Evolutionary conservation across 2,113 vertebrate species (phyloP), one percentile per base, ranked within the genome.

Genomic region (Crotalus viridis): DNA sequence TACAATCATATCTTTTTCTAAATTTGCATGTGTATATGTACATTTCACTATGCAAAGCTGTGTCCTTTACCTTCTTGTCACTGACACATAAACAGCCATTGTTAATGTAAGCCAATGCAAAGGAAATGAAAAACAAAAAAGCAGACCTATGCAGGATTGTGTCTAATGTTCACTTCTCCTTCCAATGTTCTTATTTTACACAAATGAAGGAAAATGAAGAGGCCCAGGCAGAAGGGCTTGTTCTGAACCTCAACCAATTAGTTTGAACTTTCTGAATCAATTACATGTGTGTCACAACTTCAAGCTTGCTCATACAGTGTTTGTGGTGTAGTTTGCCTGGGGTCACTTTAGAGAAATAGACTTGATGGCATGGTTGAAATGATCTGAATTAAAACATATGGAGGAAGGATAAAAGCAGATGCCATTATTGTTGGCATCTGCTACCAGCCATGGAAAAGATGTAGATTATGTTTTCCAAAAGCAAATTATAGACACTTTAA

Each of bases 251-350:
- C n/a, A 91, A 52, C 56, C 92, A 95, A 93, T 85, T 96, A 94
- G 91, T 95, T 93, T 95, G 93, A 96, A 95, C 92, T 90, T 90
- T 92, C 92, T 95, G 57, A 93, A 87, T 95, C 96, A 96, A 96
- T 97, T 96, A 95, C 94, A 95, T 85, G 93, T 85, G 93, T 92
- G 94, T 96, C 95, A 94, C 95, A 91, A 91, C 52, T 91, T 85
- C 90, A 93, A 94, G 93, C 94, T 95, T 94, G 93, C 94, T 92
- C 4, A 8, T 86, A 8, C 87, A 69, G 91, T 93, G 7, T 93
- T 95, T 94, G 54, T 92, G 69, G 95, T 95, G 56, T 26, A 90
- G 91, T 94, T 97, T 97, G 93, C 86, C 93, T 96, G 95, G 96
- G 93, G 92, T 96, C 95, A 96, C 94, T 94, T 96, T 93, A 95